Base-by-base conservation (phyloP, 2,113 vertebrate genomes). In the Marcusenius ussheri region DNA sequence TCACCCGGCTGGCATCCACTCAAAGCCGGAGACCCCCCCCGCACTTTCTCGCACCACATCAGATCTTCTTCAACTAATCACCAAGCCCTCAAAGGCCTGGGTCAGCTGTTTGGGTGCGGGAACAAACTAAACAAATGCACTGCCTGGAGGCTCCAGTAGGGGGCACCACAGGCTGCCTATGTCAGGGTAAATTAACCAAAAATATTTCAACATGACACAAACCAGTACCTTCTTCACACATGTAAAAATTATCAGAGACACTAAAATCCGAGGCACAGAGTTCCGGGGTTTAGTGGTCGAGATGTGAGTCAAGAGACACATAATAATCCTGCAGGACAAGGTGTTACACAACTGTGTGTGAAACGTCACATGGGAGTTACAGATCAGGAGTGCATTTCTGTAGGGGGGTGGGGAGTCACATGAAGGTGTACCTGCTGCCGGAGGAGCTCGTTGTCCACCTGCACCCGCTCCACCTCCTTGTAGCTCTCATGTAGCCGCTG, bases 391-490 rank as follows among this genome's bases (percentile, higher is more conserved):
- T 56, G 56, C 21, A 24, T n/a, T 9, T 58, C 8, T 24, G 56
- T 24, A 21, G 6, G 21, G 56, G 2, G 56, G 56, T 7, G 80
- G 80, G 80, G 39, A 17, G 51, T 49, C n/a, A 85, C 45, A 31
- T 6, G 77, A 53, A 42, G 17, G 17, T 8, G 4, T 93, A 98
- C 97, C 97, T 98, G 97, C 90, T 97, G 97, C 93, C 96, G 94
- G 90, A 97, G 95, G 85, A 97, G 91, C 88, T 97, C 97, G 2
- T 98, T 97, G 95, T 98, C 97, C 94, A 97, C 93, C 93, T 98
- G 97, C 91, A 97, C 94, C 91, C 97, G 93, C 93, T 97, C 97
- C 4, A 97, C 96, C 91, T 97, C 97, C 90, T 97, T 97, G 92
- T 97, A 95, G 89, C 96, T 96, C 91, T 98, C 97, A 92, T 97